Percentiles rank a stretch among this genome's conserved stretches.
Evolutionary conservation across 2,113 vertebrate genomes (phyloP).

Genomic region (Gnathonemus echidnorhynchus): DNA sequence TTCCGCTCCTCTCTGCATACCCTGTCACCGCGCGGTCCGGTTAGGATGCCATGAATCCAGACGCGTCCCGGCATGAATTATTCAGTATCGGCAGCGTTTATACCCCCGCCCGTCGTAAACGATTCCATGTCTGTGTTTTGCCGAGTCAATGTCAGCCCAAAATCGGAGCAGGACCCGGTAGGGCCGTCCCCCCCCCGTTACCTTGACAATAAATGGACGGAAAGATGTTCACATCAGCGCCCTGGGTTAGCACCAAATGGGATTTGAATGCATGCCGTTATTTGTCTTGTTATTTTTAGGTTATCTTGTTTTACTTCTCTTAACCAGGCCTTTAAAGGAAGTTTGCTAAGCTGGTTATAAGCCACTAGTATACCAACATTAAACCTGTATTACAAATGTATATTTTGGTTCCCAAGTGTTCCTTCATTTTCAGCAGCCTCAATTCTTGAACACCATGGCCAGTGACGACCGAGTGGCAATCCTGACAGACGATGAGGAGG

Average conservation of each 20-base stretch:
- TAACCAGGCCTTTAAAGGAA: not conserved
- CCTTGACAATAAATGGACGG: slow-evolving; percentile 15
- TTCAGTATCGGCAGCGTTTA: not conserved
- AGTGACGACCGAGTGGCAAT: slow-evolving; percentile 89
- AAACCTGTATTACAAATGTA: not conserved
- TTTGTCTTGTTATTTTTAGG: not conserved
- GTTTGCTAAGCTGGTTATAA: not conserved
- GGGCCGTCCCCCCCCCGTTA: not conserved
- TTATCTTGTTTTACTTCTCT: not conserved
- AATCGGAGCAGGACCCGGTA: not conserved
- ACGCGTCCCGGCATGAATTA: not conserved
- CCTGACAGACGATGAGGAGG: slow-evolving; percentile 90
- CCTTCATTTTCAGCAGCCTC: not conserved
- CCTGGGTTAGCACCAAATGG: not conserved
- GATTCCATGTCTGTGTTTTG: not conserved
- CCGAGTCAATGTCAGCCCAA: not conserved
- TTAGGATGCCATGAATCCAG: not conserved
- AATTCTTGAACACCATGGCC: slow-evolving; percentile 65
- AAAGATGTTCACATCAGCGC: not conserved
- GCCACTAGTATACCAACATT: not conserved
- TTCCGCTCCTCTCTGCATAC: not conserved
- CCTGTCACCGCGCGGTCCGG: not conserved
- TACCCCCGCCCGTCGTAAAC: not conserved
- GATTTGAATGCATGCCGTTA: not conserved
- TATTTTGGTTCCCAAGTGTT: not conserved